A percentile compares a stretch with the other conserved stretches of the same genome.
These are phyloP conservation scores for Drosophila hydei DNA, from an alignment of 1,140 invertebrate species.

Conservation along the genomic window DNA sequence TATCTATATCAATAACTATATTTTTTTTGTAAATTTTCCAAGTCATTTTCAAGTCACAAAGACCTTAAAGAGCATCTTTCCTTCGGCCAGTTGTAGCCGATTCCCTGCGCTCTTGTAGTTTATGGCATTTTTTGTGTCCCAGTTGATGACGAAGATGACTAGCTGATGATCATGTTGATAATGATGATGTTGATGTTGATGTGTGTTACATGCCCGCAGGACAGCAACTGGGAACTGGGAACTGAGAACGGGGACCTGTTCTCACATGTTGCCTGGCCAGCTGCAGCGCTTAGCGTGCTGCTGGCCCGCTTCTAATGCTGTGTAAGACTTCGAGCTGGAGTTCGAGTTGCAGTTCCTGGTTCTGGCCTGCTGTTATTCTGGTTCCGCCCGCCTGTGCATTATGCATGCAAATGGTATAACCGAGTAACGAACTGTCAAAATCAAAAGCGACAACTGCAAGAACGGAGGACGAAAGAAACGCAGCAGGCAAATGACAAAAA, in stretches of 20 bases:
- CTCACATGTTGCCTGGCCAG: constrained; percentile 25
- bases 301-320: constrained; percentile 11
- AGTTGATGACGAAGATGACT: constrained; percentile 20
- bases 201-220: constrained; percentile 24
- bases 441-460: constrained; percentile 65
- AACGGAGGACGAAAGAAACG: constrained; percentile 15
- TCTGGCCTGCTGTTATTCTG: constrained; percentile 32
- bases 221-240: neutral
- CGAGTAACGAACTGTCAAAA: constrained; percentile 80
- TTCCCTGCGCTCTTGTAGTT: neutral
- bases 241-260: too few relatives aligned
- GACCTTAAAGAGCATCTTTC: neutral
- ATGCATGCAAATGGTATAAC: constrained; percentile 78
- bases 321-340: neutral
- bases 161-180: constrained; percentile 14
- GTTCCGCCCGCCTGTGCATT: constrained; percentile 53
- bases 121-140: neutral
- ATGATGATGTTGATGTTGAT: constrained; percentile 39
- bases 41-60: too few relatives aligned
- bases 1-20: too few relatives aligned
- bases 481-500: constrained; percentile 47
- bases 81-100: neutral
- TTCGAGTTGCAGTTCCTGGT: neutral
- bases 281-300: too few relatives aligned
- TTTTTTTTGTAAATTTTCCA: too few relatives aligned